A percentile compares a stretch with the other conserved stretches of the same genome.
These are phyloP conservation scores for Umimayanthus kanabou DNA, from an alignment of 92 coral and sea anemone genomes.

Conservation along the genomic window DNA sequence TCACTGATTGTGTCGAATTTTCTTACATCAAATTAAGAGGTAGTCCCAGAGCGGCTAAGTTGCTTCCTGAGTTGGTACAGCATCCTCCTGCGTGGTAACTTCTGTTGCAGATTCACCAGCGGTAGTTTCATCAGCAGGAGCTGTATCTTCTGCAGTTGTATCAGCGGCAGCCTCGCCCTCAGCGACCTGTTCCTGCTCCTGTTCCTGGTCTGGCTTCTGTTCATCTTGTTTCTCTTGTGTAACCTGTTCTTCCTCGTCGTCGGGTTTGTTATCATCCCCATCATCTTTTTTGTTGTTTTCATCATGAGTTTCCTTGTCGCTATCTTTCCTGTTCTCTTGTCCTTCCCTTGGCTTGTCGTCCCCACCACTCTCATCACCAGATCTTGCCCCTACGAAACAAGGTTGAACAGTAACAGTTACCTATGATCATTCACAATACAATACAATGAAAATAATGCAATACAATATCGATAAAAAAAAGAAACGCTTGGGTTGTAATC, in stretches of 20 bases:
- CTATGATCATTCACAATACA: too few species aligned
- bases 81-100: not conserved
- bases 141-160: slow-evolving; percentile 20
- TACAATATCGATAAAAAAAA: too few species aligned
- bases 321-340: slow-evolving; percentile 51
- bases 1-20: too few species aligned
- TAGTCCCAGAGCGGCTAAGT: slow-evolving; percentile 14
- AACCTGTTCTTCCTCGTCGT: slow-evolving; percentile 38
- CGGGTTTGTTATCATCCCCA: slow-evolving; percentile 37
- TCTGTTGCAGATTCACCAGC: not conserved
- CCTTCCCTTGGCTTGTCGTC: slow-evolving; percentile 30
- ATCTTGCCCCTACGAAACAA: slow-evolving; percentile 51
- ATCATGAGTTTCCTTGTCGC: slow-evolving; percentile 44
- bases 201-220: slow-evolving; percentile 35
- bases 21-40: not conserved
- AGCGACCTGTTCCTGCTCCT: slow-evolving; percentile 2
- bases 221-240: slow-evolving; percentile 38
- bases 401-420: not conserved
- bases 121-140: not conserved
- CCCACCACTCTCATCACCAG: slow-evolving; percentile 56
- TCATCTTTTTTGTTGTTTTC: slow-evolving; percentile 48
- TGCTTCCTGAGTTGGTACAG: slow-evolving; percentile 21
- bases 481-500: too few species aligned
- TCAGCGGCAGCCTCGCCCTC: slow-evolving; percentile 16
- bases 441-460: too few species aligned